Evolutionary conservation across 2,888 invertebrate species (phyloP).

Genomic region (Aplocera efformata): DNA sequence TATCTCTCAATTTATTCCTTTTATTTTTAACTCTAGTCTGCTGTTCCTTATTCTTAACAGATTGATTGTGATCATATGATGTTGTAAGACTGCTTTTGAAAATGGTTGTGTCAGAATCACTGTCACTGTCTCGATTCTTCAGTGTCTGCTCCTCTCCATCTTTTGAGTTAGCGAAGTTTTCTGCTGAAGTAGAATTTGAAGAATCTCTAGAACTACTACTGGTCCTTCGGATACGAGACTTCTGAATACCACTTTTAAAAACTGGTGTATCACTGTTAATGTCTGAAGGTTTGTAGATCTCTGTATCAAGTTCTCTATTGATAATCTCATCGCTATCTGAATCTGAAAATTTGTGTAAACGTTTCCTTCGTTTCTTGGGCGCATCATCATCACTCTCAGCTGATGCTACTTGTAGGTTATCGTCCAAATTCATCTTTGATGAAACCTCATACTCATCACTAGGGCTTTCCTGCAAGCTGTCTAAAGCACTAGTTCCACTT

Average conservation of each 20-base stretch:
- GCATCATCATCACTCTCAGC: conserved; percentile 34
- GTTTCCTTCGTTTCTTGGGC: conserved; percentile 37
- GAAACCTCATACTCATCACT: conserved; percentile 11
- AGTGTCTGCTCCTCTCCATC: neutral
- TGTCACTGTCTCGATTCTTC: conserved; percentile 20
- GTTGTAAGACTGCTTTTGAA: conserved; percentile 25
- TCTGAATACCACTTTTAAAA: too few relatives aligned
- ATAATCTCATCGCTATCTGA: conserved; percentile 45
- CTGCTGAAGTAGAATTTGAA: too few relatives aligned
- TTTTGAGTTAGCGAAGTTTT: too few relatives aligned
- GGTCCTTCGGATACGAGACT: too few relatives aligned
- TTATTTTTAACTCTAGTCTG: conserved; percentile 53
- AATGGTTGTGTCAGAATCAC: conserved; percentile 19
- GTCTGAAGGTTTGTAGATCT: neutral
- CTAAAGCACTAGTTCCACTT: neutral
- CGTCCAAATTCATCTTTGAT: neutral
- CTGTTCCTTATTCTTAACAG: conserved; percentile 39
- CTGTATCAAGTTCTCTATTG: neutral
- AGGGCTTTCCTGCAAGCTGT: neutral
- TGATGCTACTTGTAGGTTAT: conserved; percentile 13
- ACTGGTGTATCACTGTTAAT: too few relatives aligned
- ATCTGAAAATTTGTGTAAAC: conserved; percentile 45
- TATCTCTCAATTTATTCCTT: conserved; percentile 53
- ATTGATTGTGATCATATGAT: conserved; percentile 27
- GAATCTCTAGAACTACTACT: too few relatives aligned